Base-by-base conservation (phyloP, 2,888 invertebrate species). In the Tinea pellionella region DNA sequence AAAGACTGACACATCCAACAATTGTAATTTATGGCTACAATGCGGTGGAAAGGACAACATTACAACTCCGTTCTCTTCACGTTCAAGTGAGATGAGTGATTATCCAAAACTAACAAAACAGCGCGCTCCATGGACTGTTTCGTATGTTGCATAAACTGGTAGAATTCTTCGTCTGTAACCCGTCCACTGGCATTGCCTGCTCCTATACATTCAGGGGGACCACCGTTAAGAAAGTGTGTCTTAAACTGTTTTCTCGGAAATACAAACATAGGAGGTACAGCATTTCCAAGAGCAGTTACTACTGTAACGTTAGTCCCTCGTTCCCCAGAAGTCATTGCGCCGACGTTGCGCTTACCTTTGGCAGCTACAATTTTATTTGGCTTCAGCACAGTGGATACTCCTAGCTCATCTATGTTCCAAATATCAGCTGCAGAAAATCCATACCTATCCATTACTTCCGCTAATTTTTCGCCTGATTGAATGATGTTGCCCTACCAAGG, bases 401-500 rank as follows among this genome's bases (percentile, higher is more conserved):
- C n/a, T n/a, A n/a, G n/a, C n/a, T n/a, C n/a, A n/a, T n/a, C n/a
- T n/a, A n/a, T n/a, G n/a, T n/a, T n/a, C n/a, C n/a, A n/a, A n/a
- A n/a, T n/a, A n/a, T n/a, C n/a, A n/a, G n/a, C n/a, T n/a, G n/a
- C n/a, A n/a, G n/a, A 59, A 61, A 64, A 65, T 63, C 63, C 61
- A 62, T 65, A 58, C 62, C 58, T 65, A 51, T 66, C 65, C 61
- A 66, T 62, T 58, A 68, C 65, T 60, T 62, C 62, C 53, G 63
- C 65, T 61, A 67, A 65, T 63, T 70, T 67, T 19, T 67, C 65
- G 64, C 67, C n/a, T 63, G 61, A 65, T 69, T 65, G 65, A 69
- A 69, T 62, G 66, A 64, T 61, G 67, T 69, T 61, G 65, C 65
- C 63, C 69, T 65, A 62, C 65, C 64, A 59, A 66, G 63, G 63